Evolutionary conservation across 2,888 invertebrate genomes (phyloP), one percentile per base, ranked within the genome.

Genomic region (Empis stercorea): DNA sequence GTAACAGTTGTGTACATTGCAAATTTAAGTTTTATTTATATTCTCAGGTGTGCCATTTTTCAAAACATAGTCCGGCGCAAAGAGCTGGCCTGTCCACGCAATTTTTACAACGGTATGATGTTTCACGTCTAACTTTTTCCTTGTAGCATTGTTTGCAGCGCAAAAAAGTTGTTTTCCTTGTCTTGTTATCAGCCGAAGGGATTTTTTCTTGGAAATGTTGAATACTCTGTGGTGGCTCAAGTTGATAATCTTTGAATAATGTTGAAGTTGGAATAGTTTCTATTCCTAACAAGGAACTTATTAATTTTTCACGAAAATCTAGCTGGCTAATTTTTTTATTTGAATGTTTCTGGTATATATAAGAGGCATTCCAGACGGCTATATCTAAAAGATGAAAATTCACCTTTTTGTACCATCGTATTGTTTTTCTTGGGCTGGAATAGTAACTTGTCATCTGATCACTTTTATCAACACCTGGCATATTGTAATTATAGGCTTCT

Each of bases 51-150:
- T 41, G 46, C 42, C 46, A 46, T 23, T 46, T 46, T 46, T 46
- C 41, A 37, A 46, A 41, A 13, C 42, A 42, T 23, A 37, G 16
- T 39, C 46, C 41, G 39, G 40, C 39, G 30, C 40, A 41, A n/a
- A 40, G 46, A 2, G 46, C 34, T 41, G 46, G 46, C 36, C 39
- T 46, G 10, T 46, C 20, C 13, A 23, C 32, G 39, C 46, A 41
- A 16, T 34, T 32, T 30, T 46, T 46, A 46, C 46, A 46, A 23
- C 40, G 46, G 44, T 20, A 41, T 14, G 38, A 23, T 40, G 37
- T 20, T 52, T 48, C 37, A n/a, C 37, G 32, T 39, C 42, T 43
- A 43, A 34, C 50, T 45, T 48, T 43, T 43, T 46, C 34, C n/a
- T 46, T 20, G 20, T 20, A 20, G 20, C 20, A 20, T 20, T 20